Percentiles rank a stretch among this genome's conserved stretches.
Conservation (phyloP, 2,113 vertebrate genomes). For the Anthoscopus minutus region DNA sequence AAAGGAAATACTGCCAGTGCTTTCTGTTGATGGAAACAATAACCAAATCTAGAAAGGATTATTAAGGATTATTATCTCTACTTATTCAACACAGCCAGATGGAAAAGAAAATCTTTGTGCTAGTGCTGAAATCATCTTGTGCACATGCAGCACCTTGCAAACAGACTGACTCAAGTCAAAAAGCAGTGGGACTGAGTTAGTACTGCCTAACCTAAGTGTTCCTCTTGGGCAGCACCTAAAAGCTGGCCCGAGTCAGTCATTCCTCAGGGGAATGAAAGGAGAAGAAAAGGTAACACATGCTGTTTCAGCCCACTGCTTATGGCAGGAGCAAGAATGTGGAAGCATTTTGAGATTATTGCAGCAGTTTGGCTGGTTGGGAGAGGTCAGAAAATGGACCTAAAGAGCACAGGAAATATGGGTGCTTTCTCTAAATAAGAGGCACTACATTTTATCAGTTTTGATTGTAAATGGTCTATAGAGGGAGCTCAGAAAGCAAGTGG, state of each 20-base stretch:
- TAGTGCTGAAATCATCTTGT: neutral
- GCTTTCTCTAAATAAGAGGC: neutral
- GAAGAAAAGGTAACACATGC: neutral
- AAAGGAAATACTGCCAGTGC: neutral
- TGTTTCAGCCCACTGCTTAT: neutral
- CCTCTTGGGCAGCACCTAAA: neutral
- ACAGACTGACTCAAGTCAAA: neutral
- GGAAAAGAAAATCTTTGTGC: neutral
- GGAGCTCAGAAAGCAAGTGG: neutral
- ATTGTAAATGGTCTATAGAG: neutral
- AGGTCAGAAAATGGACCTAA: neutral
- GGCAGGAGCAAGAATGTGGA: neutral
- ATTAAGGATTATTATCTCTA: neutral
- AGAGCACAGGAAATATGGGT: neutral
- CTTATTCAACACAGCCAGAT: neutral
- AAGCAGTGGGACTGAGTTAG: neutral
- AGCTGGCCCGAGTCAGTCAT: neutral
- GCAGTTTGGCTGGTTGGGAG: neutral
- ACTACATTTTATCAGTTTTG: neutral
- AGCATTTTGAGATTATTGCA: neutral
- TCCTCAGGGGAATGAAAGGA: neutral
- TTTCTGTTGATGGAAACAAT: neutral
- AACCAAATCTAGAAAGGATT: neutral
- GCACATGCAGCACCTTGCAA: neutral
- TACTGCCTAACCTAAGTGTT: neutral